A percentile compares a stretch with the other conserved stretches of the same genome.
Conservation (phyloP, 2,888 invertebrate species). For the Nemapogon koenigi region DNA sequence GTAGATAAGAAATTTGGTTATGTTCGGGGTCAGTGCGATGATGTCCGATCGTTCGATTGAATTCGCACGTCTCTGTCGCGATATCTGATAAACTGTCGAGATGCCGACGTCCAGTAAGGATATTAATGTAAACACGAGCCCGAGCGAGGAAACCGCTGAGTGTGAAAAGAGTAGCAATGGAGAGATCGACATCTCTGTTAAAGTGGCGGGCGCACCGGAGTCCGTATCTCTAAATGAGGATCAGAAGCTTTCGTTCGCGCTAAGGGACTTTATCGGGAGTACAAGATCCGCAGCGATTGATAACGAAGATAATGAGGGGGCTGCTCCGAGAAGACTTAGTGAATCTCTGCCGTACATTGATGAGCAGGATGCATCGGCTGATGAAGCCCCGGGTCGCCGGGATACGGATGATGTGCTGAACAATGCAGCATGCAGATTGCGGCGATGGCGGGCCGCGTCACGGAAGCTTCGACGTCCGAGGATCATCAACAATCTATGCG, state of each 20-base stretch:
- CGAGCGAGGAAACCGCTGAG: slow-evolving; percentile 33
- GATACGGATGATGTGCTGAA: slow-evolving; percentile 46
- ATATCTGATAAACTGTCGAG: no score
- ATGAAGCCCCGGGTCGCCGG: slow-evolving; percentile 31
- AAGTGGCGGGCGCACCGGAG: slow-evolving; percentile 19
- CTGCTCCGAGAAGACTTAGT: slow-evolving; percentile 28
- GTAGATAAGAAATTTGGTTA: no score
- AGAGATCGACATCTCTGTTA: slow-evolving; percentile 23
- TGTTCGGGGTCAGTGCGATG: no score
- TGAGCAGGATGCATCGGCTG: slow-evolving; percentile 41
- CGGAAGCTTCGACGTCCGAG: slow-evolving; percentile 52
- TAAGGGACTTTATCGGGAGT: slow-evolving; percentile 43
- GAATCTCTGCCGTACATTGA: slow-evolving; percentile 44
- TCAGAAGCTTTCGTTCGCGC: slow-evolving; percentile 40
- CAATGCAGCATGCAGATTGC: slow-evolving; percentile 54
- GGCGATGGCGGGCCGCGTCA: slow-evolving; percentile 57
- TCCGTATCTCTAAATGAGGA: slow-evolving; percentile 32
- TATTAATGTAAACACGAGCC: slow-evolving; percentile 46
- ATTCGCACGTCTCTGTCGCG: no score
- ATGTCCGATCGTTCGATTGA: no score
- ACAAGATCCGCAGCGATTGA: slow-evolving; percentile 23
- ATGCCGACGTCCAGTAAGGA: slow-evolving; percentile 55
- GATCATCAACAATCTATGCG: slow-evolving; percentile 50
- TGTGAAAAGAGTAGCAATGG: slow-evolving; percentile 25
- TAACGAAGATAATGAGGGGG: slow-evolving; percentile 24